phyloP scores from a whole-genome alignment of 37 sponge, comb jelly and placozoan genomes.

The Trichoplax adhaerens region DNA sequence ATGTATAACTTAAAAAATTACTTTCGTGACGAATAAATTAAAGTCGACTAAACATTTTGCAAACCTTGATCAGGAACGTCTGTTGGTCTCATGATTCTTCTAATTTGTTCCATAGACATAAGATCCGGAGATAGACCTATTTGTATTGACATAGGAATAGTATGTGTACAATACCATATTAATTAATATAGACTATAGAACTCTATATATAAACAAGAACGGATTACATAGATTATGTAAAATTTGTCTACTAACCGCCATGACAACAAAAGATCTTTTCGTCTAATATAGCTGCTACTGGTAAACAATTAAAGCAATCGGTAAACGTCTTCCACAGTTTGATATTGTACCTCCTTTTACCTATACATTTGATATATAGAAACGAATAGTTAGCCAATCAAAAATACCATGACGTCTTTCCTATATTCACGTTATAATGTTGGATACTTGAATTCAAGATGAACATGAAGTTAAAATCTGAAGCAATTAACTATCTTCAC shows the following conservation, averaged over 20 bases:
- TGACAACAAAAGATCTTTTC: slow-evolving; percentile 99
- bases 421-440: too few relatives aligned
- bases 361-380: slow-evolving; percentile 14
- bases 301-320: slow-evolving; percentile 97
- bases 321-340: slow-evolving; percentile 98
- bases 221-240: too few relatives aligned
- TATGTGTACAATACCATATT: neutral
- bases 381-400: too few relatives aligned
- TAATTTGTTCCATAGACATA: slow-evolving; percentile 87
- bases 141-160: neutral
- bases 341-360: slow-evolving; percentile 81
- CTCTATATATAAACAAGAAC: too few relatives aligned
- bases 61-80: slow-evolving; percentile 94
- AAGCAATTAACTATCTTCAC: too few relatives aligned
- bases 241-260: slow-evolving; percentile 42
- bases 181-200: too few relatives aligned
- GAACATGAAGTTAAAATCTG: too few relatives aligned
- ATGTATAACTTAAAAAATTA: neutral
- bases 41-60: neutral
- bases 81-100: slow-evolving; percentile 81
- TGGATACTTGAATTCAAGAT: too few relatives aligned
- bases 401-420: too few relatives aligned
- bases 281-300: slow-evolving; percentile 92
- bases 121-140: slow-evolving; percentile 87
- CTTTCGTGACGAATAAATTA: neutral